Percentiles rank a stretch among this genome's conserved stretches.
phyloP scores from a whole-genome alignment of 2,888 invertebrate species.

The Pterobdella sp. region DNA sequence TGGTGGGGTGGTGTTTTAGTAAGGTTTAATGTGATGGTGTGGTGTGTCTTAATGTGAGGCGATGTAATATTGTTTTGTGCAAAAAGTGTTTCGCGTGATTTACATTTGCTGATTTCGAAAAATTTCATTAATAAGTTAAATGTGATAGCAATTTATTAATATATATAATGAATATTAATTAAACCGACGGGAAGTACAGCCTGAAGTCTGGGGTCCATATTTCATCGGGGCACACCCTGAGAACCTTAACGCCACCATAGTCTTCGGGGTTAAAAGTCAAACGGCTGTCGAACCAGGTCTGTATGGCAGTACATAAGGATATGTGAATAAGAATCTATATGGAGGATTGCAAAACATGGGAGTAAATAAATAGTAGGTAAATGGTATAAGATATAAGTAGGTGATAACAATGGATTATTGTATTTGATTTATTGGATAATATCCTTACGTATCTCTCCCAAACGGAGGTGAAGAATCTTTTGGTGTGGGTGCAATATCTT shows the following conservation, averaged over 20 bases:
- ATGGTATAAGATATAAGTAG: too few species aligned
- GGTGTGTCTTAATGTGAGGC: too few species aligned
- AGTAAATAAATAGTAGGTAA: too few species aligned
- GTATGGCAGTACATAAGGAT: too few species aligned
- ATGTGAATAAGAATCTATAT: too few species aligned
- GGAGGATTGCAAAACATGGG: too few species aligned
- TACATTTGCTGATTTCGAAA: neutral
- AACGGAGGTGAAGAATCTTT: conserved; percentile 1
- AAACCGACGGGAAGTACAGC: neutral
- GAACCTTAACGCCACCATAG: neutral
- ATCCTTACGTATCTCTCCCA: conserved; percentile 8
- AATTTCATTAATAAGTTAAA: neutral
- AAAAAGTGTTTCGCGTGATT: too few species aligned
- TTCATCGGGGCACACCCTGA: conserved; percentile 4
- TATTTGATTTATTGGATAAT: too few species aligned
- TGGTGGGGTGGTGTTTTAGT: too few species aligned
- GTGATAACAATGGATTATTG: too few species aligned
- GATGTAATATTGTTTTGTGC: too few species aligned
- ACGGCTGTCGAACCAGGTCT: neutral
- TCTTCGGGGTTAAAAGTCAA: neutral
- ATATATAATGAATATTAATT: neutral
- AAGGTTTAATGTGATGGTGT: too few species aligned
- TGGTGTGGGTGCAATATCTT: conserved; percentile 5
- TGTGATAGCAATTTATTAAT: neutral
- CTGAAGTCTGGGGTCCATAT: neutral